phyloP scores from a whole-genome alignment of 2,113 vertebrate genomes.

The Varanus salvator region DNA sequence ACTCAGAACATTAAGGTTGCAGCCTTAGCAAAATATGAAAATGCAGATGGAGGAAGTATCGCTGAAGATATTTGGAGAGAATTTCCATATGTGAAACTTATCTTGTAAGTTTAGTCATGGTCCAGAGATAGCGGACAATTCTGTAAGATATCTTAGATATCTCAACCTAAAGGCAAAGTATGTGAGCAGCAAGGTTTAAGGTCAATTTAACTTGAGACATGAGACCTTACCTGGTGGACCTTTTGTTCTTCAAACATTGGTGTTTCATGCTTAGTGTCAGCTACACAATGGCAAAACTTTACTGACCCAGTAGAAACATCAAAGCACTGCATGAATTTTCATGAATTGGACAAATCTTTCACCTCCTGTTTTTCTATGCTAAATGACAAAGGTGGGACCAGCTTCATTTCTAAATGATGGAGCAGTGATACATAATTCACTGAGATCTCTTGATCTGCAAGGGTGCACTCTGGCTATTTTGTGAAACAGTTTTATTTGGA shows the following conservation, averaged over 20 bases:
- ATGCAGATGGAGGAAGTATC: too few relatives aligned
- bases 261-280: rapidly evolving
- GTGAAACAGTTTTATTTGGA: conserved; percentile 37
- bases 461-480: conserved; percentile 56
- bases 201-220: neutral
- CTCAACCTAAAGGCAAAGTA: neutral
- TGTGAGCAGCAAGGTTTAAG: neutral
- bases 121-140: neutral
- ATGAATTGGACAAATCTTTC: neutral
- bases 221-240: neutral
- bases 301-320: conserved; percentile 22
- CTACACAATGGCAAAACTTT: neutral
- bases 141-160: neutral
- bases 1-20: too few relatives aligned
- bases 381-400: conserved; percentile 63
- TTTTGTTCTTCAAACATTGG: neutral
- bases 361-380: conserved; percentile 39
- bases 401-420: conserved; percentile 39
- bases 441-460: conserved; percentile 70
- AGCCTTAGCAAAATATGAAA: too few relatives aligned
- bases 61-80: too few relatives aligned
- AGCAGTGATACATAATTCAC: conserved; percentile 61
- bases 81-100: neutral
- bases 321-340: neutral
- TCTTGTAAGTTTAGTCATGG: neutral